Conservation (phyloP, 2,888 invertebrate species). For the Tolmerus cingulatus region DNA sequence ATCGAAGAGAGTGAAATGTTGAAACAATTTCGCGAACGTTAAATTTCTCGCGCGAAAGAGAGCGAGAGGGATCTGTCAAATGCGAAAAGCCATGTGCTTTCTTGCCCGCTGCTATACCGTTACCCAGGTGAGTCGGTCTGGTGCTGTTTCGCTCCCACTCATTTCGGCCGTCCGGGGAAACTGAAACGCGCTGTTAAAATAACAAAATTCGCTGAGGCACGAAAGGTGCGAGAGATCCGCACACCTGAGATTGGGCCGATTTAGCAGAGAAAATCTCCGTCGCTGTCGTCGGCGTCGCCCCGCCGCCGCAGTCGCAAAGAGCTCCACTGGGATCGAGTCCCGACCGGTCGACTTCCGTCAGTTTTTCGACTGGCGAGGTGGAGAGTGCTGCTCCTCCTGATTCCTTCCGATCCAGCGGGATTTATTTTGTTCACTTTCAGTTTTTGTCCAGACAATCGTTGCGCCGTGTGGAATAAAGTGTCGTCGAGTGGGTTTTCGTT, state of each 20-base stretch:
- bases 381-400: not conserved
- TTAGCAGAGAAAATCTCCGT: not conserved
- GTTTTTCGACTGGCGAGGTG: not conserved
- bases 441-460: not conserved
- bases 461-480: not conserved
- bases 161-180: not conserved
- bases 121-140: not conserved
- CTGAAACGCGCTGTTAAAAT: not conserved
- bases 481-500: not conserved
- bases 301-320: not conserved
- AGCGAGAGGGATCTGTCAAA: not conserved
- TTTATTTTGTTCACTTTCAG: not conserved
- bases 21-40: no score
- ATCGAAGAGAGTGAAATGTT: not conserved
- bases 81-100: not conserved
- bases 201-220: not conserved
- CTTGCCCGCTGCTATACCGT: not conserved
- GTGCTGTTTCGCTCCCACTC: not conserved
- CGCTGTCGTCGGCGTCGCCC: not conserved
- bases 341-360: not conserved
- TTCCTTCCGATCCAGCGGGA: not conserved
- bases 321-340: not conserved
- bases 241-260: not conserved
- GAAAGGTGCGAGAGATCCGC: not conserved
- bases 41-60: not conserved